phyloP scores from a whole-genome alignment of 2,797 vertebrate genomes.

The Petrocephalus sullivani region DNA sequence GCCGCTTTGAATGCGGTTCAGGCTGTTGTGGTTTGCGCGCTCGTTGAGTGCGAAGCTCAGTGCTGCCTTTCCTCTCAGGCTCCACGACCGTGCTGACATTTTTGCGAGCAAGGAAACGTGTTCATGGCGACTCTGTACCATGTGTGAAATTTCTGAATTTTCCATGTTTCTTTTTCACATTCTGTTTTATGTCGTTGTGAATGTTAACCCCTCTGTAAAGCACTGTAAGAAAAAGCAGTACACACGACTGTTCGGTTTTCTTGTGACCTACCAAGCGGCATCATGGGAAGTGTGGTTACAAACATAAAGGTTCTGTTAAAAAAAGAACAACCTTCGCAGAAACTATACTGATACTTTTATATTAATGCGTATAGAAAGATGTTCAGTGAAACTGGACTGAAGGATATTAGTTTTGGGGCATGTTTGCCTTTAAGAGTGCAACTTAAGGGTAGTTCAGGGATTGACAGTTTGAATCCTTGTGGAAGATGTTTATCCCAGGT shows the following conservation, averaged over 20 bases:
- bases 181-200: neutral
- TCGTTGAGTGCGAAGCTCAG: neutral
- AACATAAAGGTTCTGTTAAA: neutral
- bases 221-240: neutral
- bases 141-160: neutral
- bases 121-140: neutral
- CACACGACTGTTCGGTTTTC: neutral
- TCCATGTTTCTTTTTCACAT: neutral
- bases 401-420: neutral
- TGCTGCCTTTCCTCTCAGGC: neutral
- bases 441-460: conserved; percentile 4
- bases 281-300: neutral
- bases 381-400: neutral
- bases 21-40: neutral
- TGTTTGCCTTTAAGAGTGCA: neutral
- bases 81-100: neutral
- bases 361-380: neutral
- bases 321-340: neutral
- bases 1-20: neutral
- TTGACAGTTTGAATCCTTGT: neutral
- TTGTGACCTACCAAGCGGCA: neutral
- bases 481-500: conserved; percentile 4
- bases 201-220: neutral
- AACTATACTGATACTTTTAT: neutral
- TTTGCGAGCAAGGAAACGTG: neutral